Percentiles rank a stretch among this genome's conserved stretches.
Evolutionary conservation across 2,797 vertebrate genomes (phyloP).

Genomic region (Ambastaia sidthimunki): DNA sequence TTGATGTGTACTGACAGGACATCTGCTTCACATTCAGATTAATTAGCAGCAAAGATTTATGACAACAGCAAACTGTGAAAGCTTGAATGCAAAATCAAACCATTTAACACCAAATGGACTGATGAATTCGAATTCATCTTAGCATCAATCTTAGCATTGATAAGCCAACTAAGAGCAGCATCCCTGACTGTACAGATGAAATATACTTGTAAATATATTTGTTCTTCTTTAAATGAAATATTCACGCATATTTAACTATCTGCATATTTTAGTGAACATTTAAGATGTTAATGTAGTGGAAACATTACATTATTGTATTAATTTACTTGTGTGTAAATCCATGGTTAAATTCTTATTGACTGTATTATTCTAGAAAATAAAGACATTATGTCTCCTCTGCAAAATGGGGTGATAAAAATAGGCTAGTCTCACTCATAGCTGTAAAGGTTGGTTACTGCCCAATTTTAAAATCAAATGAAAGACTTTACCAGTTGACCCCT

Average conservation of each 20-base stretch:
- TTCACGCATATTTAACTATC: too few species aligned
- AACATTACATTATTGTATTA: background rate
- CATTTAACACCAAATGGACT: background rate
- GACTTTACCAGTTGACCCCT: background rate
- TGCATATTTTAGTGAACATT: too few species aligned
- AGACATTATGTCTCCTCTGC: background rate
- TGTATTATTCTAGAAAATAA: background rate
- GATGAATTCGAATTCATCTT: background rate
- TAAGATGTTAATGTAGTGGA: background rate
- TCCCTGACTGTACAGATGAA: background rate
- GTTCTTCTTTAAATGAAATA: too few species aligned
- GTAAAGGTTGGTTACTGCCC: background rate
- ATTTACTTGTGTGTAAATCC: background rate
- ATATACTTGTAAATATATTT: too few species aligned
- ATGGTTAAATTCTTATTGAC: background rate
- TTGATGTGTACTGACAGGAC: background rate
- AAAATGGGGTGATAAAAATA: background rate
- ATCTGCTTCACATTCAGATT: background rate
- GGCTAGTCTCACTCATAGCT: background rate
- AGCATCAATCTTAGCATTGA: background rate
- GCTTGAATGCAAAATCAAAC: background rate
- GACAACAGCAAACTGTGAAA: background rate
- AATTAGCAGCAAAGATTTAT: background rate
- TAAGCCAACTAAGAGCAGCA: background rate
- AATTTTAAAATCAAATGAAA: conserved; percentile 1